A percentile compares a stretch with the other conserved stretches of the same genome.
phyloP scores from a whole-genome alignment of 2,888 invertebrate genomes.

The Hoplodrina blanda region DNA sequence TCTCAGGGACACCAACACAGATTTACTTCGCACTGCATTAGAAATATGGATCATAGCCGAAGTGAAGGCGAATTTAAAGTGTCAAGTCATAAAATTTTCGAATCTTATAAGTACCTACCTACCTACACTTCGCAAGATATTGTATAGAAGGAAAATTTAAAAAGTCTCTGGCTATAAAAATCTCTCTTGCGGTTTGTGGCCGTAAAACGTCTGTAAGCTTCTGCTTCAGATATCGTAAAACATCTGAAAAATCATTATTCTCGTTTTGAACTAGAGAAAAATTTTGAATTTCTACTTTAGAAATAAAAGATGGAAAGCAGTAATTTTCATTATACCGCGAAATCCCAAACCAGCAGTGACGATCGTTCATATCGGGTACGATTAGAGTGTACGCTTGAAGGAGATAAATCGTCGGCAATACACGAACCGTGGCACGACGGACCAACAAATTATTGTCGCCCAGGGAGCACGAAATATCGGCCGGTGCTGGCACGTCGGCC shows the following conservation, averaged over 20 bases:
- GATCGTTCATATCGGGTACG: conserved; percentile 77
- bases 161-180: conserved; percentile 27
- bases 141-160: conserved; percentile 30
- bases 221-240: conserved; percentile 43
- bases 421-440: conserved; percentile 81
- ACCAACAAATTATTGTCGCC: conserved; percentile 88
- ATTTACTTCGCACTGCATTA: conserved; percentile 76
- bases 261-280: conserved; percentile 15
- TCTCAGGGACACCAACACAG: conserved; percentile 74
- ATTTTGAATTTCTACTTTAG: conserved; percentile 20
- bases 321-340: conserved; percentile 61
- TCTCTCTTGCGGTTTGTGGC: conserved; percentile 16
- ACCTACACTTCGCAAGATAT: conserved; percentile 41
- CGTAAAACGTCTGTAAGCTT: conserved; percentile 45
- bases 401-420: conserved; percentile 82
- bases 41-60: conserved; percentile 70
- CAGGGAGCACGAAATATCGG: conserved; percentile 86
- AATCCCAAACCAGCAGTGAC: conserved; percentile 68
- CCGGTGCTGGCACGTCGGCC: conserved; percentile 75
- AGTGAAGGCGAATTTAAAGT: conserved; percentile 43
- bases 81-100: conserved; percentile 37
- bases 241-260: conserved; percentile 23
- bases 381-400: conserved; percentile 80
- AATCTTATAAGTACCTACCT: conserved; percentile 21
- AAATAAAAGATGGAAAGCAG: conserved; percentile 39